Percentiles rank a stretch among this genome's conserved stretches.
phyloP scores from a whole-genome alignment of 2,888 invertebrate species.

The Apodemia zela region DNA sequence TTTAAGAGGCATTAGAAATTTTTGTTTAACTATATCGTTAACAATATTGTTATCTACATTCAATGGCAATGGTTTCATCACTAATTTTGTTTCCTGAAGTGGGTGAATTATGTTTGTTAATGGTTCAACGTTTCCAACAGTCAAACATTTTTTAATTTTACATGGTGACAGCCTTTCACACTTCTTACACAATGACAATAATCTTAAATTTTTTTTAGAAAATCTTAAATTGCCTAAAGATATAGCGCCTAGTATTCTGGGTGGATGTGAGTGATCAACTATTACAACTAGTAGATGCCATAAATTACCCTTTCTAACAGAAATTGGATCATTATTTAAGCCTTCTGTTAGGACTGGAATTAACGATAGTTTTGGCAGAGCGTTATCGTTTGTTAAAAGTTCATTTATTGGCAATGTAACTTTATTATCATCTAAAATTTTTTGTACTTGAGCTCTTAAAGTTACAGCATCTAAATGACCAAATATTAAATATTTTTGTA shows the following conservation, averaged over 20 bases:
- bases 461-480: neutral
- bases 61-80: neutral
- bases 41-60: neutral
- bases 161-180: constrained; percentile 18
- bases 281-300: neutral
- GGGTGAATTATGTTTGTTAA: neutral
- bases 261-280: neutral
- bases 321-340: neutral
- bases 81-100: neutral
- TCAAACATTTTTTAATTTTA: neutral
- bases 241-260: neutral
- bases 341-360: neutral
- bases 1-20: neutral
- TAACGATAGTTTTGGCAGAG: neutral
- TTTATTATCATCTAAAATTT: constrained; percentile 1
- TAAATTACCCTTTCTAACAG: neutral
- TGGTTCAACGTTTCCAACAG: neutral
- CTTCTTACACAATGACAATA: constrained; percentile 33
- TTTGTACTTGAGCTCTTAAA: neutral
- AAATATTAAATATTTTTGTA: neutral
- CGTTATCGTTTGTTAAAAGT: neutral
- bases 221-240: neutral
- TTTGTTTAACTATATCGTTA: neutral
- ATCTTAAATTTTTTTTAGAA: neutral
- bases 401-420: neutral